phyloP scores from a whole-genome alignment of 1,140 invertebrate species.

The Pinna nobilis region DNA sequence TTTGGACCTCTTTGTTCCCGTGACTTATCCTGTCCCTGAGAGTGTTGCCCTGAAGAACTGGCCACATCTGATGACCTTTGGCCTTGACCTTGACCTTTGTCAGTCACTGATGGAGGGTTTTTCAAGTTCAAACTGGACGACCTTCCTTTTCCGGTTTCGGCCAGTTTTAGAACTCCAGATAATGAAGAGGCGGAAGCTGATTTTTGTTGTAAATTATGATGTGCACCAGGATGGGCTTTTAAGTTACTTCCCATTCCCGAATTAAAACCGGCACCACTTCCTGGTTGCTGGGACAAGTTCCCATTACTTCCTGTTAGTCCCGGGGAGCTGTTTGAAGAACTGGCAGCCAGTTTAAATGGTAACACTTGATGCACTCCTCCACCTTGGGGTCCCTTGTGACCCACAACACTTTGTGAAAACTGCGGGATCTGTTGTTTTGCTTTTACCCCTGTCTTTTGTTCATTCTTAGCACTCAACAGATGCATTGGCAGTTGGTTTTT shows the following conservation, averaged over 20 bases:
- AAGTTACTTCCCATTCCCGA: constrained; percentile 30
- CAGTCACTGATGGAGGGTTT: not conserved
- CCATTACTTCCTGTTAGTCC: constrained; percentile 25
- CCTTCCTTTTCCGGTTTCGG: constrained; percentile 47
- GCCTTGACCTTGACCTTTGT: constrained; percentile 27
- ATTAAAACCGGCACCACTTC: constrained; percentile 13
- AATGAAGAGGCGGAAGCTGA: constrained; percentile 38
- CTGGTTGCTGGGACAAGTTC: constrained; percentile 24
- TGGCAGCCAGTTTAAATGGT: constrained; percentile 30
- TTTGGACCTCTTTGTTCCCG: too few species aligned
- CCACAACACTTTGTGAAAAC: not conserved
- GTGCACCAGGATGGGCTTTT: constrained; percentile 33
- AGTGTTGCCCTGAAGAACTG: too few species aligned
- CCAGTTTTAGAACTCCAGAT: constrained; percentile 57
- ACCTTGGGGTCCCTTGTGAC: not conserved
- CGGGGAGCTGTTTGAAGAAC: not conserved
- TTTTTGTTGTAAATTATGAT: not conserved
- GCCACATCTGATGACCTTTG: too few species aligned
- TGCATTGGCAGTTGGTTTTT: constrained; percentile 76
- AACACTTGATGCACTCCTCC: constrained; percentile 35
- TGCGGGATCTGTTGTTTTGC: constrained; percentile 54
- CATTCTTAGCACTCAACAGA: constrained; percentile 87
- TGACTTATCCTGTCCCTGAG: too few species aligned
- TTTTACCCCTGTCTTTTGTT: constrained; percentile 81
- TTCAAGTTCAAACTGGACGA: constrained; percentile 2